These are phyloP conservation scores for Mastomys natalensis DNA, from an alignment of 2,113 vertebrate species.

Conservation along the genomic window DNA sequence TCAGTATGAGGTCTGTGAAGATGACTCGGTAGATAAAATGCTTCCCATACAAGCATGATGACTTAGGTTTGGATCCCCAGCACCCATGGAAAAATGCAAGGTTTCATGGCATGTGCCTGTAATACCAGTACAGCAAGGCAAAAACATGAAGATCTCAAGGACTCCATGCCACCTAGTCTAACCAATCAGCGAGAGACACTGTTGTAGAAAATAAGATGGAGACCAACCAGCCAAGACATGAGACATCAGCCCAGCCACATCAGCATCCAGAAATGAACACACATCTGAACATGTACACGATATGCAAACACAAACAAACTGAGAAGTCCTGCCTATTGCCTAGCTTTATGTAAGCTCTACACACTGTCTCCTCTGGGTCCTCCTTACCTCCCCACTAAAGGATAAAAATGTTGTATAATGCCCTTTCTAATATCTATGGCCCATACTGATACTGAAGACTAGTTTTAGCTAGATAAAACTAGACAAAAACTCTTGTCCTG, in stretches of 20 bases:
- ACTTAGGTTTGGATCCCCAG: not conserved
- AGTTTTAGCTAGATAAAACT: not conserved
- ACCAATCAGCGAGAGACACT: not conserved
- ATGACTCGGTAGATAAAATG: not conserved
- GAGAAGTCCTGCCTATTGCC: not conserved
- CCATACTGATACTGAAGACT: not conserved
- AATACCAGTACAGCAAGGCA: not conserved
- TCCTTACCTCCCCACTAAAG: not conserved
- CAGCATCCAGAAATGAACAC: too few relatives aligned
- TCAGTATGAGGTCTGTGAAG: not conserved
- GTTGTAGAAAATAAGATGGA: not conserved
- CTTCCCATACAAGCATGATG: not conserved
- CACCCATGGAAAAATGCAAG: not conserved
- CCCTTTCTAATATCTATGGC: not conserved
- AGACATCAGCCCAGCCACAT: too few relatives aligned
- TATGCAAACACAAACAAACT: not conserved
- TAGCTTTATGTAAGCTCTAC: not conserved
- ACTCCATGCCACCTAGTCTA: not conserved
- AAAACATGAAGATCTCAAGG: not conserved
- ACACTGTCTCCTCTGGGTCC: not conserved
- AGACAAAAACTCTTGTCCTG: constrained; percentile 7
- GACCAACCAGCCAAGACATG: not conserved
- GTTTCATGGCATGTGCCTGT: not conserved
- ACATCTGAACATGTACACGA: too few relatives aligned
- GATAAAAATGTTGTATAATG: not conserved